Conservation (phyloP, 2,888 invertebrate genomes). For the Andrena chrysosceles region DNA sequence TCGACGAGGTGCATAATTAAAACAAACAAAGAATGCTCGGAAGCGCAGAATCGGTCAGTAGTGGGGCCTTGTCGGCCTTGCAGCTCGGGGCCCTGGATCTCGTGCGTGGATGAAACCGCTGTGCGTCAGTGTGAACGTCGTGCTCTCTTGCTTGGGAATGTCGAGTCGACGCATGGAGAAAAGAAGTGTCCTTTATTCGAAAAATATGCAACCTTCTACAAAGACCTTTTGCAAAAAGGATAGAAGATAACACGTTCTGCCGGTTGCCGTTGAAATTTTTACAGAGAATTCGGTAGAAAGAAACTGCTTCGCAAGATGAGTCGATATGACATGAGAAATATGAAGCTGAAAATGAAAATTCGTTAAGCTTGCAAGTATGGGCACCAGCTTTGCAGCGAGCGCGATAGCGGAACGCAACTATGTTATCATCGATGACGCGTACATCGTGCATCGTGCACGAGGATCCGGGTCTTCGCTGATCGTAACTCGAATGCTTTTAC, state of each 20-base stretch:
- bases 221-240: too few relatives aligned
- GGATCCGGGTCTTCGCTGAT: slow-evolving; percentile 49
- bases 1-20: slow-evolving; percentile 71
- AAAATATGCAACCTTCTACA: neutral
- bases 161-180: neutral
- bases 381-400: neutral
- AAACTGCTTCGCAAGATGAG: too few relatives aligned
- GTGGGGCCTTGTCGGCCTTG: slow-evolving; percentile 72
- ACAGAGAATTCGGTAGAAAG: neutral
- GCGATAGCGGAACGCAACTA: slow-evolving; percentile 19
- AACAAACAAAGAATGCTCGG: slow-evolving; percentile 77
- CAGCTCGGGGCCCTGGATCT: slow-evolving; percentile 39
- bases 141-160: neutral
- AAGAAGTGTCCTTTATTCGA: neutral
- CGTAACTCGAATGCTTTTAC: slow-evolving; percentile 52
- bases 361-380: neutral
- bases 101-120: slow-evolving; percentile 41
- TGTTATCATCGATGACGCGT: slow-evolving; percentile 49
- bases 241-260: too few relatives aligned
- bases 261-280: neutral
- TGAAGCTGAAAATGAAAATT: neutral
- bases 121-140: neutral
- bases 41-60: slow-evolving; percentile 62
- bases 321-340: neutral
- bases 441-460: slow-evolving; percentile 46